phyloP scores from a whole-genome alignment of 2,797 vertebrate genomes.

The Iguana delicatissima region DNA sequence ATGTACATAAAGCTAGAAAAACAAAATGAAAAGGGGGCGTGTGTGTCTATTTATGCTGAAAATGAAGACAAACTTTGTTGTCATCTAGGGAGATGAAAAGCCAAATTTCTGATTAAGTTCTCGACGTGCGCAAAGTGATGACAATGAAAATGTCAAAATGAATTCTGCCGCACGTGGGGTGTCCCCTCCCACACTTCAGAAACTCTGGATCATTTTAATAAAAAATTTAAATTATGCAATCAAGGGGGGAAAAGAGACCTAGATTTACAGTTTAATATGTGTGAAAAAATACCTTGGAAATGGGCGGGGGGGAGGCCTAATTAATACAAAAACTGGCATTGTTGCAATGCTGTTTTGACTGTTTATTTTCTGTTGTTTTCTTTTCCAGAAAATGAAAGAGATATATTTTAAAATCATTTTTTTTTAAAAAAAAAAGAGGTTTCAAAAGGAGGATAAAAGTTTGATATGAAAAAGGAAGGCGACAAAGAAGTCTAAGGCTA shows the following conservation, averaged over 20 bases:
- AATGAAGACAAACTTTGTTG: constrained; percentile 21
- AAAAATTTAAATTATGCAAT: not conserved
- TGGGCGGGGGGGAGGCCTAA: not conserved
- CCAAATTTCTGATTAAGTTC: not conserved
- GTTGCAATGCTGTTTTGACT: not conserved
- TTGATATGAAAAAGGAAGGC: not conserved
- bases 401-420: not conserved
- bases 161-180: no score
- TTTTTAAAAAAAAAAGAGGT: not conserved
- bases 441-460: not conserved
- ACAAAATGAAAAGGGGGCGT: constrained; percentile 12
- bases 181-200: not conserved
- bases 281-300: not conserved
- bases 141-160: not conserved
- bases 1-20: constrained; percentile 11
- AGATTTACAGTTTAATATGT: not conserved
- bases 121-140: not conserved
- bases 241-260: not conserved
- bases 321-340: not conserved
- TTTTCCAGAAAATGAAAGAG: not conserved
- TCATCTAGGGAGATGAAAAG: constrained; percentile 11
- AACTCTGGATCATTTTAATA: not conserved
- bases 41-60: constrained; percentile 2
- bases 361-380: not conserved
- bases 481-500: no score